Conservation (phyloP, 2,797 vertebrate genomes). For the Periparus ater region DNA sequence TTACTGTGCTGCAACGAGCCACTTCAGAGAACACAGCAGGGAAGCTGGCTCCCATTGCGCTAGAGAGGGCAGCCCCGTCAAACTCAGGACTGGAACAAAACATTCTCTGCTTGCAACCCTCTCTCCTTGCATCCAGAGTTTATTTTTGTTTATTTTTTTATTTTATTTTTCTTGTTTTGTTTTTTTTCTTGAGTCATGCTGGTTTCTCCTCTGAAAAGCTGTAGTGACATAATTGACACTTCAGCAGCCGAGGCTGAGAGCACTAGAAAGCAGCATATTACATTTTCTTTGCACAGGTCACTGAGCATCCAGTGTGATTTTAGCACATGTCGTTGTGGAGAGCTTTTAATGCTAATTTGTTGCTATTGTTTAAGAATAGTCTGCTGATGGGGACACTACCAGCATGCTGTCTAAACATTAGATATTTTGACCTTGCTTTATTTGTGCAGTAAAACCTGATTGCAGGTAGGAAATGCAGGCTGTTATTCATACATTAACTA, state of each 20-base stretch:
- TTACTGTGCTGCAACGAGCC: slow-evolving; percentile 67
- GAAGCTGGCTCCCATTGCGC: neutral
- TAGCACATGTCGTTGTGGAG: neutral
- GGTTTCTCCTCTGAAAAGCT: neutral
- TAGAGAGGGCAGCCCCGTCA: neutral
- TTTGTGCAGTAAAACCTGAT: slow-evolving; percentile 14
- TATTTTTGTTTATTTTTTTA: neutral
- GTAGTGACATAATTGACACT: neutral
- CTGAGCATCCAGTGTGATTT: neutral
- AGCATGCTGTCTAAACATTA: neutral
- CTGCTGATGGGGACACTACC: neutral
- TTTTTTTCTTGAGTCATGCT: neutral
- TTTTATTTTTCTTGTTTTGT: neutral
- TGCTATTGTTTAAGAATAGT: slow-evolving; percentile 11
- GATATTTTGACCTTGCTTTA: slow-evolving; percentile 27
- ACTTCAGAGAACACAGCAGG: slow-evolving; percentile 66
- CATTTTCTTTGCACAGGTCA: neutral
- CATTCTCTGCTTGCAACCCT: neutral
- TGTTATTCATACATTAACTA: neutral
- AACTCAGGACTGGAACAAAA: neutral
- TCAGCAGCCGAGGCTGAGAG: neutral
- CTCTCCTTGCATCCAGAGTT: neutral
- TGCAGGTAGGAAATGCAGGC: neutral
- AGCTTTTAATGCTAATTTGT: slow-evolving; percentile 1
- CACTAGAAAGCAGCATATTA: neutral